Conservation (phyloP, 92 coral and sea anemone species). For the Zoanthus gigantus region DNA sequence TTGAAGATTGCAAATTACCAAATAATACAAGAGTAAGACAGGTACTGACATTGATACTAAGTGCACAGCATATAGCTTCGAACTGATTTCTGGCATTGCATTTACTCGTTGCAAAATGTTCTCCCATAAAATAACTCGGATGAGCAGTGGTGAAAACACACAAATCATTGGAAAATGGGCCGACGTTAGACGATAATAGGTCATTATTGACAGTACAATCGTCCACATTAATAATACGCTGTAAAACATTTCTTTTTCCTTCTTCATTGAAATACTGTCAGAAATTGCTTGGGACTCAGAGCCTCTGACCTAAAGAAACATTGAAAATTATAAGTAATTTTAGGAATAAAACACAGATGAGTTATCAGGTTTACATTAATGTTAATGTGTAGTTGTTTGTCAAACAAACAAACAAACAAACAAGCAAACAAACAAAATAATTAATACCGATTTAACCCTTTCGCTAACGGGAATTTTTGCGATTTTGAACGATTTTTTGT, state of each 20-base stretch:
- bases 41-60: conserved; percentile 70
- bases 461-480: no score
- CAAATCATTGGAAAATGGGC: conserved; percentile 83
- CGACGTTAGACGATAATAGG: conserved; percentile 88
- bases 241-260: conserved; percentile 83
- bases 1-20: conserved; percentile 64
- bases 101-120: conserved; percentile 54
- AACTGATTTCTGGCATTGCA: conserved; percentile 27
- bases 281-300: conserved; percentile 2
- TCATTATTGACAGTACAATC: conserved; percentile 71
- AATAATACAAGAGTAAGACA: conserved; percentile 67
- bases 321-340: neutral
- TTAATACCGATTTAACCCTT: no score
- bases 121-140: conserved; percentile 88
- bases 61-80: conserved; percentile 58
- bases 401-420: no score
- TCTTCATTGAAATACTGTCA: conserved; percentile 44
- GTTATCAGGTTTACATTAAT: no score
- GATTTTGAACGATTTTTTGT: no score
- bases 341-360: no score
- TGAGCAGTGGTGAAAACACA: conserved; percentile 78
- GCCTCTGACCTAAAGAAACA: neutral
- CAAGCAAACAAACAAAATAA: no score
- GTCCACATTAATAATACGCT: conserved; percentile 86
- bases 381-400: no score